These are phyloP conservation scores for Nymphalis polychloros DNA, from an alignment of 2,888 invertebrate genomes.

Conservation along the genomic window DNA sequence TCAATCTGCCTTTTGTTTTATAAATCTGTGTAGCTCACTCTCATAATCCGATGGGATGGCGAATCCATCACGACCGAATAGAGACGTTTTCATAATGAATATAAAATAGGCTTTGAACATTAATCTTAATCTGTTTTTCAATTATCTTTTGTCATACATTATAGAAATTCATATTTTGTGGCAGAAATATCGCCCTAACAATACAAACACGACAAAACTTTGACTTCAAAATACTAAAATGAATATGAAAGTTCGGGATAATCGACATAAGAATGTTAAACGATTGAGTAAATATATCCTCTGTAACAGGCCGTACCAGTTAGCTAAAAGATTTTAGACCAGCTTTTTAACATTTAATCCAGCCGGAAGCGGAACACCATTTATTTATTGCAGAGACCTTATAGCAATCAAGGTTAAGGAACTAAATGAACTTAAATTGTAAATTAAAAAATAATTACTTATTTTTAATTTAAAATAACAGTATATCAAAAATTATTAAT, in stretches of 20 bases:
- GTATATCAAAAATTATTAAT: background rate
- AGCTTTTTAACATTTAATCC: conserved; percentile 20
- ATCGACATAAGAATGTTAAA: background rate
- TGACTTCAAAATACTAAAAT: too few species aligned
- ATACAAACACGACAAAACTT: too few species aligned
- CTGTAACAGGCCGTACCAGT: conserved; percentile 23
- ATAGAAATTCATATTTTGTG: too few species aligned
- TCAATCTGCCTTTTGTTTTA: too few species aligned
- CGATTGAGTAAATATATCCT: conserved; percentile 8
- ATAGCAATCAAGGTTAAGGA: conserved; percentile 16
- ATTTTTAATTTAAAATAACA: background rate
- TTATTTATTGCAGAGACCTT: conserved; percentile 20
- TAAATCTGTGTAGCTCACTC: too few species aligned
- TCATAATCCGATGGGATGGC: too few species aligned
- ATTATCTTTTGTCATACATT: too few species aligned
- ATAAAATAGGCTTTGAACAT: too few species aligned
- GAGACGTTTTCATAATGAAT: too few species aligned
- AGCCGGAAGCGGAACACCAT: conserved; percentile 22
- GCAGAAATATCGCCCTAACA: too few species aligned
- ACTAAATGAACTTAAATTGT: background rate
- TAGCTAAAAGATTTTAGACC: conserved; percentile 15
- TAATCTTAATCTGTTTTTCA: too few species aligned
- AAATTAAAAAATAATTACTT: background rate
- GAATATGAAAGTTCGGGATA: background rate
- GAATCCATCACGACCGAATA: too few species aligned